Evolutionary conservation across 2,797 vertebrate genomes (phyloP).

Genomic region (Galaxias olidus): DNA sequence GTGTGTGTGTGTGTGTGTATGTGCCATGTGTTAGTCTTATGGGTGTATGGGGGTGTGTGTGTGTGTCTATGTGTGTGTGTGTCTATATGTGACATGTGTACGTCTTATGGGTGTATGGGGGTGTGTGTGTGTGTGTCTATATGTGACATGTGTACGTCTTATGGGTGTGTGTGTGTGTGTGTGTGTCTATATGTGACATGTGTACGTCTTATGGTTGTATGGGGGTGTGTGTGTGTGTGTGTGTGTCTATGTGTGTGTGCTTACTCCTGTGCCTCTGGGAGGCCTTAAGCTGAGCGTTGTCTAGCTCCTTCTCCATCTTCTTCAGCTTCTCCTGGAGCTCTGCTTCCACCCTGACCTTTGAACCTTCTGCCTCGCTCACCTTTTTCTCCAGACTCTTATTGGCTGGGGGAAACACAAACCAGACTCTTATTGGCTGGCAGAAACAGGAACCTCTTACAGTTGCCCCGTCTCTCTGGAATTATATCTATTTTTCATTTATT

Average conservation of each 20-base stretch:
- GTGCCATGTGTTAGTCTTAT: no score
- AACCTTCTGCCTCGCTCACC: constrained; percentile 76
- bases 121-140: background rate
- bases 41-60: no score
- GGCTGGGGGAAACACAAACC: constrained; percentile 70
- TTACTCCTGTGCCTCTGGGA: constrained; percentile 89
- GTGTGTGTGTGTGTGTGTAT: background rate
- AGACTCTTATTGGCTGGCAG: no score
- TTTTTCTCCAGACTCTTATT: constrained; percentile 84
- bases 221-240: background rate
- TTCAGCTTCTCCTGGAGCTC: constrained; percentile 85
- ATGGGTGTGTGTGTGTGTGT: no score
- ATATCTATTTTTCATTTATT: no score
- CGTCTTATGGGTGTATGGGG: no score
- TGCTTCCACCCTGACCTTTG: constrained; percentile 79
- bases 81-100: background rate
- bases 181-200: background rate
- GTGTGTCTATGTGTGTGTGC: constrained; percentile 34
- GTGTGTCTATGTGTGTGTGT: background rate
- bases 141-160: no score
- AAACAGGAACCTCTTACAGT: no score
- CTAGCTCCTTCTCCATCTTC: constrained; percentile 90
- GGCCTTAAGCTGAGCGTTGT: constrained; percentile 84
- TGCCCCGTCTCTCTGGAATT: no score
- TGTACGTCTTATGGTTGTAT: no score